Evolutionary conservation across 92 coral and sea anemone species (phyloP).

Genomic region (Siderastrea siderea): DNA sequence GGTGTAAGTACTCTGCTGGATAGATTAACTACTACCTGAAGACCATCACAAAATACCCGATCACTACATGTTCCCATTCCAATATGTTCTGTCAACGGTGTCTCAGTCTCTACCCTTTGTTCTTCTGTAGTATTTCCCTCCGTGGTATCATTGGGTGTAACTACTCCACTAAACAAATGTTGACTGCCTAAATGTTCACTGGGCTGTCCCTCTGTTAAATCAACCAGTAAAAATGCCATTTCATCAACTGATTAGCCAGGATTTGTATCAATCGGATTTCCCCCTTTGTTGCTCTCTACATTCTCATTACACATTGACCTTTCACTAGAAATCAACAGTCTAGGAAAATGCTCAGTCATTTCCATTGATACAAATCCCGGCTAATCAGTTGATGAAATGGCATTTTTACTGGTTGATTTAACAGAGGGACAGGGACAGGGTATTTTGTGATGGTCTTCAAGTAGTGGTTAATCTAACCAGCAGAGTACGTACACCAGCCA

Average conservation of each 20-base stretch:
- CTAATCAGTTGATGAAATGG: too few species aligned
- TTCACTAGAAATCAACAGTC: too few species aligned
- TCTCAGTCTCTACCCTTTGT: neutral
- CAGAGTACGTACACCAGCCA: constrained; percentile 3
- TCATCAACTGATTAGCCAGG: too few species aligned
- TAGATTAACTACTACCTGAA: constrained; percentile 6
- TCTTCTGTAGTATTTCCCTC: neutral
- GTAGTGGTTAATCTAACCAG: constrained; percentile 15
- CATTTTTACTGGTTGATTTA: too few species aligned
- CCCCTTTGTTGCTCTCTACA: too few species aligned
- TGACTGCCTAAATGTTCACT: neutral
- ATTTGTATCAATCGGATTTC: too few species aligned
- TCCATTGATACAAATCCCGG: too few species aligned
- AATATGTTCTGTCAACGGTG: neutral
- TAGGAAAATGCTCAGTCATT: too few species aligned
- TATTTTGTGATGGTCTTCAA: neutral
- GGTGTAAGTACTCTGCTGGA: constrained; percentile 11
- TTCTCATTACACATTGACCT: too few species aligned
- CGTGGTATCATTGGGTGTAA: neutral
- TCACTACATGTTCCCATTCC: neutral
- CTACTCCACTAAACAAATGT: neutral
- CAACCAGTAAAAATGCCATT: too few species aligned
- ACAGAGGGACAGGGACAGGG: neutral
- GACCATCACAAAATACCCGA: neutral
- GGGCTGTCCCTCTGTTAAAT: too few species aligned